Conservation (phyloP, 2,797 vertebrate genomes). For the Coendou prehensilis region DNA sequence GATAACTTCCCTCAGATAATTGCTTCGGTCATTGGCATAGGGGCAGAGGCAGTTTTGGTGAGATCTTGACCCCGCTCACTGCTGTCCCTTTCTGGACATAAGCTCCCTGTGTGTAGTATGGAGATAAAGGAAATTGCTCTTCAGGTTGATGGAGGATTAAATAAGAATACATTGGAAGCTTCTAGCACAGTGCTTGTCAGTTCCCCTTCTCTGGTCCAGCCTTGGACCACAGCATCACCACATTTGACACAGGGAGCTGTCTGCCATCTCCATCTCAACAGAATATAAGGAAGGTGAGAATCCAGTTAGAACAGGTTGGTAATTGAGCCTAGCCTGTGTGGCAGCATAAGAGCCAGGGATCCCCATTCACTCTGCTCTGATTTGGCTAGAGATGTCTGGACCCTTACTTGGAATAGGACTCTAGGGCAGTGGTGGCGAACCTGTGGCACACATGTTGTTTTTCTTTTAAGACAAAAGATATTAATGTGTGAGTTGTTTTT, state of each 20-base stretch:
- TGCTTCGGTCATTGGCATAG: neutral
- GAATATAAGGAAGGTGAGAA: constrained; percentile 9
- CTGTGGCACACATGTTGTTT: neutral
- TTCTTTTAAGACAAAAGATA: neutral
- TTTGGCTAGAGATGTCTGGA: neutral
- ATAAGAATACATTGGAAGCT: neutral
- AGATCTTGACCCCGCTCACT: neutral
- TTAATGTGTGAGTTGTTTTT: neutral
- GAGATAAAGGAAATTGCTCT: neutral
- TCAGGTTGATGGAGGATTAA: neutral
- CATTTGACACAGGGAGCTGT: neutral
- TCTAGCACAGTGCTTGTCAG: neutral
- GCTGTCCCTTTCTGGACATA: constrained; percentile 20
- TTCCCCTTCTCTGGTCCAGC: neutral
- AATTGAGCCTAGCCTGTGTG: neutral
- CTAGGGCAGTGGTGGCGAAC: neutral
- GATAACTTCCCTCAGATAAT: constrained; percentile 15
- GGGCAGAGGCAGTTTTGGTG: neutral
- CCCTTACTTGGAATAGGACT: neutral
- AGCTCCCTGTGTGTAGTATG: neutral
- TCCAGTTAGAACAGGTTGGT: constrained; percentile 32
- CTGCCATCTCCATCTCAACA: neutral
- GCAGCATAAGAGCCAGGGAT: constrained; percentile 1
- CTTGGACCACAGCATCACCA: neutral
- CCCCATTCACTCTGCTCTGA: neutral